phyloP scores from a whole-genome alignment of 1,140 invertebrate species.

The Cydia splendana region DNA sequence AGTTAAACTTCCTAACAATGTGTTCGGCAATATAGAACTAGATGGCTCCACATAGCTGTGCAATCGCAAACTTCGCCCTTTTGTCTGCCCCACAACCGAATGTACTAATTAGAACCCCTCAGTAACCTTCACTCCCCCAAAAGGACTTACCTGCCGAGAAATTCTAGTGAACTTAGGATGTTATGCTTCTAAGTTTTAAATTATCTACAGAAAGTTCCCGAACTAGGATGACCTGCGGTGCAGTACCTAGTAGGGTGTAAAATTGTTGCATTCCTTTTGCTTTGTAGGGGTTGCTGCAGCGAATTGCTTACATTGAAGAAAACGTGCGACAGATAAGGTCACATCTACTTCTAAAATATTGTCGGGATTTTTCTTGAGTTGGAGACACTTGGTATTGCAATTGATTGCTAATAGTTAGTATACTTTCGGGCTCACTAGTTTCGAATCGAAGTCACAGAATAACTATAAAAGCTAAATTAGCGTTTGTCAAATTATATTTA shows the following conservation, averaged over 20 bases:
- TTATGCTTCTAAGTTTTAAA: neutral
- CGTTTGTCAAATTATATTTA: too few relatives aligned
- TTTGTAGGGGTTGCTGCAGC: neutral
- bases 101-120: slow-evolving; percentile 64
- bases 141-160: neutral
- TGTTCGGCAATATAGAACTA: slow-evolving; percentile 15
- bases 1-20: slow-evolving; percentile 32
- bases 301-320: slow-evolving; percentile 12
- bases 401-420: too few relatives aligned
- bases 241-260: slow-evolving; percentile 18
- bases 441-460: too few relatives aligned
- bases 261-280: slow-evolving; percentile 11
- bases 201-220: slow-evolving; percentile 1
- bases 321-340: neutral
- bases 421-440: too few relatives aligned
- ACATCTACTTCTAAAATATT: neutral
- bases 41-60: slow-evolving; percentile 53
- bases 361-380: neutral
- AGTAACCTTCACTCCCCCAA: neutral
- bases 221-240: slow-evolving; percentile 20
- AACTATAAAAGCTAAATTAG: too few relatives aligned
- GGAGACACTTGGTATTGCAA: neutral
- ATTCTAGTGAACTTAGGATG: neutral
- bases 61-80: slow-evolving; percentile 65
- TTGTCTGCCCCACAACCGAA: slow-evolving; percentile 49